phyloP scores from a whole-genome alignment of 2,888 invertebrate genomes.

The Onthophagus sagittarius region DNA sequence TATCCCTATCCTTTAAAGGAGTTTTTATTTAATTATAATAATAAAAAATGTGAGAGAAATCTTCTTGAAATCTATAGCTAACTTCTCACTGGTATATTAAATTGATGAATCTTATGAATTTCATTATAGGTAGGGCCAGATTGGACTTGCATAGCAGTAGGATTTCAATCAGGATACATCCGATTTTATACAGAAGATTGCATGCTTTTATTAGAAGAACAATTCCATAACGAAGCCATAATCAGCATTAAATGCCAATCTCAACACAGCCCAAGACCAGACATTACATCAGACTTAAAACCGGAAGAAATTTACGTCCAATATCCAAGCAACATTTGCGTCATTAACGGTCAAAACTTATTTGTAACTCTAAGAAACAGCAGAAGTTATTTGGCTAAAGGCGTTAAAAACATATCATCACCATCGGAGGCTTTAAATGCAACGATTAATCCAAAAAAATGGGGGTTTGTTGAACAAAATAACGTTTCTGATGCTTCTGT shows the following conservation, averaged over 20 bases:
- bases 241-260: conserved; percentile 75
- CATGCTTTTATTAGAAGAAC: conserved; percentile 74
- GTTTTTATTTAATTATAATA: too few relatives aligned
- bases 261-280: conserved; percentile 52
- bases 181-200: conserved; percentile 88
- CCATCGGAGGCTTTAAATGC: conserved; percentile 2
- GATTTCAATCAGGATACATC: conserved; percentile 79
- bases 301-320: conserved; percentile 72
- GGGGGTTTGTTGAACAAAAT: conserved; percentile 77
- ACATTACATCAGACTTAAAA: conserved; percentile 41
- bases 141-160: conserved; percentile 90
- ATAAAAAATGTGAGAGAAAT: too few relatives aligned
- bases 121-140: conserved; percentile 66
- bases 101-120: too few relatives aligned
- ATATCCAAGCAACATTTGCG: conserved; percentile 68
- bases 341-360: conserved; percentile 71
- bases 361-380: conserved; percentile 76
- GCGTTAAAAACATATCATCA: conserved; percentile 38
- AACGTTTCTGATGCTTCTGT: conserved; percentile 73
- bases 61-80: too few relatives aligned
- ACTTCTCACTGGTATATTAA: too few relatives aligned
- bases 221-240: conserved; percentile 79
- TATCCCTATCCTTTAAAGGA: too few relatives aligned
- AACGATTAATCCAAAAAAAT: conserved; percentile 76
- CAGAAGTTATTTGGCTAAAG: conserved; percentile 75